phyloP scores from a whole-genome alignment of 2,797 vertebrate species.

The Tamandua tetradactyla region DNA sequence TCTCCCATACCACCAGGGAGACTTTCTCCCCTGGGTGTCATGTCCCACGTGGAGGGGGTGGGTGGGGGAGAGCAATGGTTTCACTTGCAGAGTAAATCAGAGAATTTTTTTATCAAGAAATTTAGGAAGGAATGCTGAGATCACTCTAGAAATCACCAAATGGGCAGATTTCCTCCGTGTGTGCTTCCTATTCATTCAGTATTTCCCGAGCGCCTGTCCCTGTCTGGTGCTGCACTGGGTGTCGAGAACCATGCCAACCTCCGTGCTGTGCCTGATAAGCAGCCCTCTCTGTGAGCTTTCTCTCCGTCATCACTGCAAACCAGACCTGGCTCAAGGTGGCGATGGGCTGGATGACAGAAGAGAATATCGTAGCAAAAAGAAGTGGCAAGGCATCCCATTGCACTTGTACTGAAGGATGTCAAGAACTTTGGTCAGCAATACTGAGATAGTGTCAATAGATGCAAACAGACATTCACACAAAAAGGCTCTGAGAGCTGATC shows the following conservation, averaged over 20 bases:
- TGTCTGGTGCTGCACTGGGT: neutral
- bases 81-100: too few relatives aligned
- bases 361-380: neutral
- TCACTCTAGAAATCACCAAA: constrained; percentile 31
- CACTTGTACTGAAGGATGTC: neutral
- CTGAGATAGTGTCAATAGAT: neutral
- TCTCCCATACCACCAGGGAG: too few relatives aligned
- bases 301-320: neutral
- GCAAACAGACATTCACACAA: neutral
- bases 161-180: neutral
- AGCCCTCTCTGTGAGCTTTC: neutral
- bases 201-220: constrained; percentile 39
- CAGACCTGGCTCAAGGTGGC: neutral
- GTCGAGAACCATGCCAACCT: neutral
- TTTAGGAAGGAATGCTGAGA: neutral
- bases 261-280: neutral
- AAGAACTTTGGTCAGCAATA: neutral
- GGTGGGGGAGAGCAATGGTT: too few relatives aligned
- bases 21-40: too few relatives aligned
- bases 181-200: neutral
- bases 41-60: too few relatives aligned
- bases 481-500: neutral
- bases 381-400: neutral
- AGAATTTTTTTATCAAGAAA: neutral
- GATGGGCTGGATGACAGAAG: neutral